A percentile compares a stretch with the other conserved stretches of the same genome.
phyloP scores from a whole-genome alignment of 2,113 vertebrate genomes.

The Varanus komodoensis region DNA sequence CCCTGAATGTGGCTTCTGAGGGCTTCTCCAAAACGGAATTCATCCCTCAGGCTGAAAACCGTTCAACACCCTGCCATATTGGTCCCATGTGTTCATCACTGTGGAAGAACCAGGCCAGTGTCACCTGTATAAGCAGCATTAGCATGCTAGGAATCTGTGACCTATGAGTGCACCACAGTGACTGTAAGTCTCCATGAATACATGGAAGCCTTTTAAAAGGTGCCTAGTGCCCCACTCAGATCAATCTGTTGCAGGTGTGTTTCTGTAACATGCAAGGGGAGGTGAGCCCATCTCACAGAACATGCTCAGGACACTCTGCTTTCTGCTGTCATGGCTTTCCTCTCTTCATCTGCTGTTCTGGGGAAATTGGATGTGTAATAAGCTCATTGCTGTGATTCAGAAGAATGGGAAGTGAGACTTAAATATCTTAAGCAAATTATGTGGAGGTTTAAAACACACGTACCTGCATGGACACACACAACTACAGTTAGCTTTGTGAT shows the following conservation, averaged over 20 bases:
- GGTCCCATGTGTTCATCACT: neutral
- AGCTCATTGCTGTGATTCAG: neutral
- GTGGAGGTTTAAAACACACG: neutral
- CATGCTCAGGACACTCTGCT: neutral
- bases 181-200: neutral
- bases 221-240: too few relatives aligned
- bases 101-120: neutral
- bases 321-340: neutral
- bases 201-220: neutral
- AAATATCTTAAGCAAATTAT: neutral
- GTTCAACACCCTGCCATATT: too few relatives aligned
- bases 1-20: too few relatives aligned
- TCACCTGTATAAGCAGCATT: neutral
- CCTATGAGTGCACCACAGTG: neutral
- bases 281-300: neutral
- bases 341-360: neutral
- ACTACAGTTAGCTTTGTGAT: neutral
- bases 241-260: too few relatives aligned
- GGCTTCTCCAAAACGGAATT: too few relatives aligned
- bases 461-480: neutral
- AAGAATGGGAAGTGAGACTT: neutral
- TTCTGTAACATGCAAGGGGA: neutral
- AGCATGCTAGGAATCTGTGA: neutral
- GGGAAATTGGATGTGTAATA: neutral
- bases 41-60: too few relatives aligned